A percentile compares a stretch with the other conserved stretches of the same genome.
Conservation (phyloP, 2,797 vertebrate genomes). For the Gymnothorax reevesii region DNA sequence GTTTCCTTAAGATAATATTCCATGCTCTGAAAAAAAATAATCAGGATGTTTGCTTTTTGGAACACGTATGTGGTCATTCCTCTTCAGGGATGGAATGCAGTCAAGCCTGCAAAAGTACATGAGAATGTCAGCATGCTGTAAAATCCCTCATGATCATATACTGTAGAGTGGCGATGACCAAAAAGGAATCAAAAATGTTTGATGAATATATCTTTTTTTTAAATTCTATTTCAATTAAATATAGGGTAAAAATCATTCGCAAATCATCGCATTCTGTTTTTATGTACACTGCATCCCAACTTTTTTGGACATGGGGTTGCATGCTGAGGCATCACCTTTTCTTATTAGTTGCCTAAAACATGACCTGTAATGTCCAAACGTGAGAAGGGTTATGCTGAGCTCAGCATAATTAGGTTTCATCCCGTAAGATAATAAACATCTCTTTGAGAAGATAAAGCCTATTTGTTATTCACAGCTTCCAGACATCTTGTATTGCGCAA, state of each 20-base stretch:
- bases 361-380: neutral
- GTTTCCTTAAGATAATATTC: neutral
- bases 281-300: no score
- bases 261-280: no score
- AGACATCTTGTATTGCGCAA: neutral
- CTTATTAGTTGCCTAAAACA: neutral
- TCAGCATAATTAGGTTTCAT: neutral
- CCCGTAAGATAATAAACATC: neutral
- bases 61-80: neutral
- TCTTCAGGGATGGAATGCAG: constrained; percentile 12
- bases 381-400: neutral
- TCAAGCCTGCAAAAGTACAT: neutral
- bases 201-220: no score
- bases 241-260: no score
- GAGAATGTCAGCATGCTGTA: constrained; percentile 1
- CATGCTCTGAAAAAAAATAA: neutral
- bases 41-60: neutral
- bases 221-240: no score
- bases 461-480: neutral
- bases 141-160: neutral
- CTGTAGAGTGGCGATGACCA: neutral
- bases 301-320: no score
- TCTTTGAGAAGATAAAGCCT: neutral
- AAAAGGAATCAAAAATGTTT: no score
- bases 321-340: neutral